Evolutionary conservation across 1,140 invertebrate species (phyloP).

Genomic region (Chironomus striatipennis): DNA sequence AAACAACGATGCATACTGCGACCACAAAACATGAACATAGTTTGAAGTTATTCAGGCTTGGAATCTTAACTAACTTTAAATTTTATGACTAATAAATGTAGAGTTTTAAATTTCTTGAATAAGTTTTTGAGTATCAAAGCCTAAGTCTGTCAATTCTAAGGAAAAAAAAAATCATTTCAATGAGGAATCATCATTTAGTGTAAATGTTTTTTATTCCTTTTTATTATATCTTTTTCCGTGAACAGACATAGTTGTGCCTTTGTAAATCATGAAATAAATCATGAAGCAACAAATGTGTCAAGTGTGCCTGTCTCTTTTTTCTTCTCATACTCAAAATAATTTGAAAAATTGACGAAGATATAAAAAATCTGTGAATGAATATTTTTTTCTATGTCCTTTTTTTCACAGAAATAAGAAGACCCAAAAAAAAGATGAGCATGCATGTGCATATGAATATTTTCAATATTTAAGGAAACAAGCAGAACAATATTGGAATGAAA

Average conservation of each 20-base stretch:
- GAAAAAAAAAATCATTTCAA: not conserved
- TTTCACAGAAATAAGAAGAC: no score
- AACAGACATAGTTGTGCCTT: not conserved
- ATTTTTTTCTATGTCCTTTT: no score
- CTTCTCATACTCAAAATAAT: not conserved
- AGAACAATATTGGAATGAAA: no score
- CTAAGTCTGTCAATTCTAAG: not conserved
- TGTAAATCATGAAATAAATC: not conserved
- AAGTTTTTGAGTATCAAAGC: not conserved
- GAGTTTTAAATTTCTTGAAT: no score
- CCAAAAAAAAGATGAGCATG: not conserved
- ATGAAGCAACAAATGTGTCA: not conserved
- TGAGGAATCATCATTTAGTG: not conserved
- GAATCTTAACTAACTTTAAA: no score
- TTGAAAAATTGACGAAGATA: no score
- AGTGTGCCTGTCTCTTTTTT: slow-evolving; percentile 1
- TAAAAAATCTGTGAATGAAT: no score
- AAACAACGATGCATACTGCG: no score
- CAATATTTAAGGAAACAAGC: not conserved
- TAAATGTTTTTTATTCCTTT: no score
- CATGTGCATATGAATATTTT: not conserved
- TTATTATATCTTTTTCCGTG: not conserved
- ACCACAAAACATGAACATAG: no score
- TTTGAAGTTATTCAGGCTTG: no score
- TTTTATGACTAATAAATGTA: no score